Percentiles rank a stretch among this genome's conserved stretches.
Evolutionary conservation across 2,888 invertebrate genomes (phyloP).

Genomic region (Cheilosia scutellata): DNA sequence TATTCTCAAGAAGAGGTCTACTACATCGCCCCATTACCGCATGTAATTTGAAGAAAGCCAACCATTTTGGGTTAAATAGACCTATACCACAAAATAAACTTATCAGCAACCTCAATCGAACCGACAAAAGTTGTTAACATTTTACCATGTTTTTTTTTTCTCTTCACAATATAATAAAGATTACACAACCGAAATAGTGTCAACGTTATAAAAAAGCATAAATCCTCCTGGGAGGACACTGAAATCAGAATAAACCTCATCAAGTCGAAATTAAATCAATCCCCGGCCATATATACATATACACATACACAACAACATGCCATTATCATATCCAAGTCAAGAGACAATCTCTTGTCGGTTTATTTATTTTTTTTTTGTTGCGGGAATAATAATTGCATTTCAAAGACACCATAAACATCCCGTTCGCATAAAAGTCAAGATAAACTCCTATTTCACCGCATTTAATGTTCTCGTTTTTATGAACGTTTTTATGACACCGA

Average conservation of each 20-base stretch:
- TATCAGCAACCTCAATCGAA: not conserved
- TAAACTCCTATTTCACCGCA: conserved; percentile 68
- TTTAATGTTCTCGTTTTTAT: conserved; percentile 66
- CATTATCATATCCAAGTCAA: conserved; percentile 25
- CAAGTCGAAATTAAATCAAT: conserved; percentile 34
- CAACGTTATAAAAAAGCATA: not conserved
- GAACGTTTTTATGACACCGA: conserved; percentile 23
- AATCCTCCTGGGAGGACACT: conserved; percentile 11
- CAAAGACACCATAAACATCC: conserved; percentile 69
- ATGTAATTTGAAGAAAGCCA: too few species aligned
- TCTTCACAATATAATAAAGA: not conserved
- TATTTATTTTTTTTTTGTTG: not conserved
- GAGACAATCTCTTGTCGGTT: conserved; percentile 44
- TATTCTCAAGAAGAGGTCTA: too few species aligned
- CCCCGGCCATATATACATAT: too few species aligned
- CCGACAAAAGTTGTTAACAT: not conserved
- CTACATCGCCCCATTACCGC: too few species aligned
- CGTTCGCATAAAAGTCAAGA: conserved; percentile 69
- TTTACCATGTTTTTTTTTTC: not conserved
- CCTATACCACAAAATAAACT: not conserved
- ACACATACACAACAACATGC: not conserved
- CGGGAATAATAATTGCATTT: conserved; percentile 70
- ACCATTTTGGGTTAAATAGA: not conserved
- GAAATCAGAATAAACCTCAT: conserved; percentile 56
- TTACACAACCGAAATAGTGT: not conserved